Base-by-base conservation (phyloP, 2,888 invertebrate genomes). In the Monochamus alternatus region DNA sequence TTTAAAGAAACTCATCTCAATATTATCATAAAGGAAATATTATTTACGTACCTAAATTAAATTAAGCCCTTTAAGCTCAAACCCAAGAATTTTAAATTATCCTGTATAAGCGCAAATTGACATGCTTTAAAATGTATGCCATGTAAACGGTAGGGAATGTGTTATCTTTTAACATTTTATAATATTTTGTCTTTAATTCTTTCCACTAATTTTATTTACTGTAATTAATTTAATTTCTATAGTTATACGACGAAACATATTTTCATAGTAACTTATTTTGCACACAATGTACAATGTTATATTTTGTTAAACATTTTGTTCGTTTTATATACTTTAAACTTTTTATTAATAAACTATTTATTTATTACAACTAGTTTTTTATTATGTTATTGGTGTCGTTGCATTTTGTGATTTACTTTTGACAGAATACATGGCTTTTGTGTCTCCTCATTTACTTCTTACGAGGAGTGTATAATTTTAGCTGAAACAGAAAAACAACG, bases 301-400 rank as follows among this genome's bases (percentile, higher is more conserved):
- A 55, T 47, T 64, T 64, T 64, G 64, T 64, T 64, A 47, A 30
- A 64, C 43, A 38, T 75, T 70, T 71, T 71, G n/a, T 59, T 75
- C 60, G 31, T 60, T 71, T 71, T 47, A 65, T 75, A 70, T 70
- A 55, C 66, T 38, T 70, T 71, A 14, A 65, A 38, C 30, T 66
- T 75, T 52, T 59, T 70, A 65, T 38, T 59, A 71, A 62, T 70
- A 51, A 44, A 51, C 66, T 64, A 52, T 71, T 74, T 74, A 68
- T 68, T 69, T 69, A 74, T 31, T 58, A 70, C 2, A 63, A 63
- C 38, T 14, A 38, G 38, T 63, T 63, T 30, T 59, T 63, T 62
- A 32, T 43, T 43, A 43, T n/a, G 22, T 63, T 64, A 3, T 47
- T 22, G 7, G 30, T 63, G 47, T 5, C 1, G 22, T 51, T 31